Evolutionary conservation across 2,888 invertebrate species (phyloP).

Genomic region (Lithophane leautieri): DNA sequence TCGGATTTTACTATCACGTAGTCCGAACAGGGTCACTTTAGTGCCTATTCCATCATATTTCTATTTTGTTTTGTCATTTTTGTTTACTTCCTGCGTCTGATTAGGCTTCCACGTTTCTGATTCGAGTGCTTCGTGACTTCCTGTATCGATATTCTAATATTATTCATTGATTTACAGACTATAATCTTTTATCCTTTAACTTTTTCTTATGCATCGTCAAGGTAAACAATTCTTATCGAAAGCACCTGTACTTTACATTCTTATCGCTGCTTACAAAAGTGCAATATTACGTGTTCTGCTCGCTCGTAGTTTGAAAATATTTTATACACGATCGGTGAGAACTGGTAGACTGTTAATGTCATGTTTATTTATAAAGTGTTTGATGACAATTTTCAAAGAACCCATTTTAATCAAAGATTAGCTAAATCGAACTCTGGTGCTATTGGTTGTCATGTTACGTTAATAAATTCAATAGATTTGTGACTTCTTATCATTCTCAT

Average conservation of each 20-base stretch:
- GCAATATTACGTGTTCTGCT: constrained; percentile 28
- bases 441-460: not conserved
- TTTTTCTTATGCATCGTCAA: constrained; percentile 27
- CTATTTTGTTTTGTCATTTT: constrained; percentile 27
- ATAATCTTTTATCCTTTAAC: constrained; percentile 15
- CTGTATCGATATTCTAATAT: constrained; percentile 23
- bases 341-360: not conserved
- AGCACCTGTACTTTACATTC: constrained; percentile 11
- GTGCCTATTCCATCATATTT: constrained; percentile 42
- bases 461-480: constrained; percentile 8
- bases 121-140: constrained; percentile 32
- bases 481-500: constrained; percentile 21
- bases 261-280: constrained; percentile 38
- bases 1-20: constrained; percentile 47
- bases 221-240: constrained; percentile 39
- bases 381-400: not conserved
- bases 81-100: constrained; percentile 43
- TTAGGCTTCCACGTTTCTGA: constrained; percentile 3
- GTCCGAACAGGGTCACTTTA: constrained; percentile 38
- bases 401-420: not conserved
- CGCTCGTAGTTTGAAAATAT: constrained; percentile 21
- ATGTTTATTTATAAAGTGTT: not conserved
- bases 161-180: not conserved
- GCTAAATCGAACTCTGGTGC: not conserved
- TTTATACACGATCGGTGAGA: not conserved